Evolutionary conservation across 1,140 invertebrate species (phyloP), one percentile per base, ranked within the genome.

Genomic region (Cotesia typhae): DNA sequence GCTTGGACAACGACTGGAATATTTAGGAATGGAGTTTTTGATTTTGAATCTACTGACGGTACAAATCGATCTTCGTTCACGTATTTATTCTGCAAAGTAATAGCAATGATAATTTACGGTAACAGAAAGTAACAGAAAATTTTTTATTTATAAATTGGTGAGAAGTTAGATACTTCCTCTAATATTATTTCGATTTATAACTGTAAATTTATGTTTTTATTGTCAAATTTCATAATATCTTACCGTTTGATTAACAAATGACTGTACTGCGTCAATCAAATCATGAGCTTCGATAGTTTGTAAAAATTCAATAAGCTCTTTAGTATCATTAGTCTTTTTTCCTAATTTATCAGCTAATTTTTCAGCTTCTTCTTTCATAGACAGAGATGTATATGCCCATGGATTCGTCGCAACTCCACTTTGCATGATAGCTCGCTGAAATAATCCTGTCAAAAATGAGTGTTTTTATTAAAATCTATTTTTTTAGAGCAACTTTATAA

Each of bases 401-500:
- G 84, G 81, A 71, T 78, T 82, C 6, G 77, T 78, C 0, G 86
- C 86, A 10, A 84, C 84, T 14, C 90, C 90, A 72, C 90, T 91
- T 83, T 91, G 90, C 0, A 85, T 70, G 37, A 92, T 91, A 1
- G 87, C 89, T 78, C 88, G 90, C 74, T 90, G 88, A 69, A 90
- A 88, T 10, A 91, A 77, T 12, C 89, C 89, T 83, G 79, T 74
- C 17, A 77, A 83, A 28, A 28, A 28, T 28, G 3, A 28, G 28
- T 17, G 0, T 17, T 28, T 28, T 28, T 28, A 28, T 2, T 28
- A 28, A 28, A 28, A 28, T 28, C 2, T 3, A 28, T 28, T 28
- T 3, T 28, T 28, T 28, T 2, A 28, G 3, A 28, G 1, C 28
- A 28, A 28, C 1, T 28, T 28, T 28, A 28, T 28, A 28, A 28